Evolutionary conservation across 2,797 vertebrate genomes (phyloP).

Genomic region (Monodelphis domestica): DNA sequence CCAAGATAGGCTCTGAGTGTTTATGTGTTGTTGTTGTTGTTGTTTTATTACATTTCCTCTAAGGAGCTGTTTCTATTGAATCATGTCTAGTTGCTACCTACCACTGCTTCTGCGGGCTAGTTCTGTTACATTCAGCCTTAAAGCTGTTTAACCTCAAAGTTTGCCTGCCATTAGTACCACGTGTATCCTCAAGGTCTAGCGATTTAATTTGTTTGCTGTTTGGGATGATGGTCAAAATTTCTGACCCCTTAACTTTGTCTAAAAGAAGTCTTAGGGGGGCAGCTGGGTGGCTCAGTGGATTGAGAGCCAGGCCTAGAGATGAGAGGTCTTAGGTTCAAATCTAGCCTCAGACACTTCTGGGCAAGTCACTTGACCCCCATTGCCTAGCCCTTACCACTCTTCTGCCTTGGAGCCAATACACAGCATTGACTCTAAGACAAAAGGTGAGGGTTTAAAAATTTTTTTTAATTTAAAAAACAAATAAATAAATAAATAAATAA

Average conservation of each 20-base stretch:
- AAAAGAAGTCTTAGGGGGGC: not conserved
- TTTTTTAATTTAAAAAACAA: too few species aligned
- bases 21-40: not conserved
- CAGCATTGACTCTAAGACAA: too few species aligned
- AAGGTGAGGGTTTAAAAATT: too few species aligned
- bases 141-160: not conserved
- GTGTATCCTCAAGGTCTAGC: not conserved
- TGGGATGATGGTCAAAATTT: not conserved
- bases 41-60: conserved; percentile 50
- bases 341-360: too few species aligned
- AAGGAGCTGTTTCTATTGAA: conserved; percentile 14
- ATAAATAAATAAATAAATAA: too few species aligned
- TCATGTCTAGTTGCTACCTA: conserved; percentile 5
- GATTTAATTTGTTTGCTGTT: not conserved
- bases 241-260: not conserved
- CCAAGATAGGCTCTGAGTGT: not conserved
- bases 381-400: too few species aligned
- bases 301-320: too few species aligned
- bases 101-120: fast-evolving
- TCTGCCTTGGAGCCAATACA: too few species aligned
- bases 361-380: too few species aligned
- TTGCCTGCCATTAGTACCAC: not conserved
- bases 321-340: too few species aligned
- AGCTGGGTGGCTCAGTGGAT: too few species aligned
- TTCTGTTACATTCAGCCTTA: fast-evolving